These are phyloP conservation scores for Burhinus oedicnemus DNA, from an alignment of 2,113 vertebrate genomes.

Conservation along the genomic window DNA sequence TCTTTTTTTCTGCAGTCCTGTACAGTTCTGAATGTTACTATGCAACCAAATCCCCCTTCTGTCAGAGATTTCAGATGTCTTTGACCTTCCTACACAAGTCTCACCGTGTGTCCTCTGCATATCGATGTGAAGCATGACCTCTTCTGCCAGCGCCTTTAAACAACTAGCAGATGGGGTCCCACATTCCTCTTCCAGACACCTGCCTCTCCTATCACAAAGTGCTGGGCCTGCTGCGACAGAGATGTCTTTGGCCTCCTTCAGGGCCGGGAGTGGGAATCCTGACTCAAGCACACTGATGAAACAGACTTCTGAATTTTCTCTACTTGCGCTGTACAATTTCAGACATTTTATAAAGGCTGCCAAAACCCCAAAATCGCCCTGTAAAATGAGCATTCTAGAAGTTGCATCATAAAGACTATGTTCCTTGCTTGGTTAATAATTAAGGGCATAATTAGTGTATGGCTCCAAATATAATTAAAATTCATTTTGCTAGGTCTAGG, in stretches of 20 bases:
- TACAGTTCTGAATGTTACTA: neutral
- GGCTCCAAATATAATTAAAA: slow-evolving; percentile 69
- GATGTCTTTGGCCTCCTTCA: neutral
- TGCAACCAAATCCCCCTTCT: slow-evolving; percentile 5
- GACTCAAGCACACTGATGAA: neutral
- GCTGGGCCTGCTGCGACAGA: neutral
- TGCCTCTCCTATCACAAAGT: neutral
- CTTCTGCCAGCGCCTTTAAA: neutral
- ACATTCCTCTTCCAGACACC: neutral
- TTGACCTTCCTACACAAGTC: neutral
- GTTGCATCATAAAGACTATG: neutral
- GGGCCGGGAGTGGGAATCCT: neutral
- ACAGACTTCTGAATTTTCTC: neutral
- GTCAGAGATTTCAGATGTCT: slow-evolving; percentile 1
- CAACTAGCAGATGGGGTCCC: neutral
- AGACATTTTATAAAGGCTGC: neutral
- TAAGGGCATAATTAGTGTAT: slow-evolving; percentile 62
- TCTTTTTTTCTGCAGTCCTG: neutral
- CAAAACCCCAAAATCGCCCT: neutral
- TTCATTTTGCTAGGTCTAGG: slow-evolving; percentile 56
- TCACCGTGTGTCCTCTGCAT: neutral
- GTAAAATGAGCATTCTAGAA: neutral
- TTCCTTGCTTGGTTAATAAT: slow-evolving; percentile 56
- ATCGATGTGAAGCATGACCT: neutral
- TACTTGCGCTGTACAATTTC: neutral